Evolutionary conservation across 2,888 invertebrate genomes (phyloP).

Genomic region (Phengaris arion): DNA sequence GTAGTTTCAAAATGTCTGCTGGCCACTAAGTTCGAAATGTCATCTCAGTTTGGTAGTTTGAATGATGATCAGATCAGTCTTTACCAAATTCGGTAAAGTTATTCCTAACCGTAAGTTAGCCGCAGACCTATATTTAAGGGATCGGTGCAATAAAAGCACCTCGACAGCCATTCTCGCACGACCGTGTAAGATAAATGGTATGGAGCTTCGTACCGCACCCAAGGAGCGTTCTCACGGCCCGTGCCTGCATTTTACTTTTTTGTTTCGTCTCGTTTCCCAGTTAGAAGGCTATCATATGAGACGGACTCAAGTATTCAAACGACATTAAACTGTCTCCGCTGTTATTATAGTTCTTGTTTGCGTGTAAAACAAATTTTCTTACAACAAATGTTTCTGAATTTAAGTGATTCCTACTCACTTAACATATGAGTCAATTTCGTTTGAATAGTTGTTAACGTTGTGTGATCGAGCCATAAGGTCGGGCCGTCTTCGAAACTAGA

Average conservation of each 20-base stretch:
- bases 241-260: conserved; percentile 71
- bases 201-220: conserved; percentile 57
- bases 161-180: conserved; percentile 75
- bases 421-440: conserved; percentile 15
- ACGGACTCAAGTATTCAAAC: not conserved
- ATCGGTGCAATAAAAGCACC: conserved; percentile 76
- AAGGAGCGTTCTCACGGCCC: conserved; percentile 78
- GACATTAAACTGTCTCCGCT: not conserved
- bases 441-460: not conserved
- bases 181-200: conserved; percentile 77
- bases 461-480: conserved; percentile 47
- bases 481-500: conserved; percentile 60
- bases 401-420: not conserved
- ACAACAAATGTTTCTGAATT: not conserved
- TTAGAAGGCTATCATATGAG: conserved; percentile 49
- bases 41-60: not conserved
- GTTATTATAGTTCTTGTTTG: not conserved
- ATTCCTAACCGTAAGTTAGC: conserved; percentile 20
- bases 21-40: not conserved
- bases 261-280: conserved; percentile 72
- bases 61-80: not conserved
- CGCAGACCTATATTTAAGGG: conserved; percentile 75
- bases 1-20: not conserved
- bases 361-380: not conserved
- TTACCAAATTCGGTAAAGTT: conserved; percentile 4